A percentile compares a stretch with the other conserved stretches of the same genome.
Conservation (phyloP, 2,888 invertebrate genomes). For the Tromatobia lineatoria region DNA sequence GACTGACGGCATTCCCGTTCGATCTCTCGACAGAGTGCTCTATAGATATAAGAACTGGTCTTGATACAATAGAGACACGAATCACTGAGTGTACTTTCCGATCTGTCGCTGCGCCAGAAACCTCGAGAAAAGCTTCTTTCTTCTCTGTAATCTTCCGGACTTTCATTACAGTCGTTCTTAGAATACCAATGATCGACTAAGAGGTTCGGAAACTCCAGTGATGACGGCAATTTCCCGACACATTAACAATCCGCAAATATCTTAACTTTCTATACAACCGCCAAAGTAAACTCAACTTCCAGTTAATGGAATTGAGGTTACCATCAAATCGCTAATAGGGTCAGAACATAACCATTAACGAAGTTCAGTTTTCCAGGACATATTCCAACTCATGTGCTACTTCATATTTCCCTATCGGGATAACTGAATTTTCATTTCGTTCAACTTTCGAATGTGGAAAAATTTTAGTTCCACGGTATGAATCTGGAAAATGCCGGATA, state of each 20-base stretch:
- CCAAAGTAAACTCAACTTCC: neutral
- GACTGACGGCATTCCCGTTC: conserved; percentile 46
- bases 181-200: conserved; percentile 5
- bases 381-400: neutral
- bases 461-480: neutral
- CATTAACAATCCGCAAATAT: conserved; percentile 1
- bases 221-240: conserved; percentile 6
- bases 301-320: neutral
- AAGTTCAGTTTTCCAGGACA: neutral
- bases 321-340: neutral
- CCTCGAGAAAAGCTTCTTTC: neutral
- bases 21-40: conserved; percentile 3
- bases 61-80: neutral
- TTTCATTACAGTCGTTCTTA: neutral
- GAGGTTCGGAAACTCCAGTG: neutral
- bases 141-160: neutral
- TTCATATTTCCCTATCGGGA: neutral
- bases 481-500: neutral
- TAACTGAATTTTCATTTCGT: neutral
- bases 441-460: neutral
- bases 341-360: neutral
- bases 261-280: neutral
- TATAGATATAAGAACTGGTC: neutral
- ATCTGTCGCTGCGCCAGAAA: conserved; percentile 1
- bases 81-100: conserved; percentile 26